These are phyloP conservation scores for Scelioninae gen. 2 DNA, from an alignment of 2,888 invertebrate genomes.

Conservation along the genomic window DNA sequence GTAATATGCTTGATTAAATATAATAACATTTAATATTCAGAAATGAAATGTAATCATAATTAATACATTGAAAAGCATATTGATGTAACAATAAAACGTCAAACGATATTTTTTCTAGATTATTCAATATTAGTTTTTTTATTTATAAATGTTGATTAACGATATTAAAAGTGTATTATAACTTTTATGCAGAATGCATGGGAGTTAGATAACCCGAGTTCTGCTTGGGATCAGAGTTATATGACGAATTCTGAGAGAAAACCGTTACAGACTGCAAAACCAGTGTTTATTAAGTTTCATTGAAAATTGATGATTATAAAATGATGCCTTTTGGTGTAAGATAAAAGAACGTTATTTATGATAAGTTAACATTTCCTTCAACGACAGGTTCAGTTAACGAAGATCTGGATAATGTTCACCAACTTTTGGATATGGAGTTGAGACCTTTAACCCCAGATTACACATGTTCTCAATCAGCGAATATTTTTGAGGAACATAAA, in stretches of 20 bases:
- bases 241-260: conserved; percentile 80
- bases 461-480: conserved; percentile 84
- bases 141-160: too few species aligned
- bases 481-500: conserved; percentile 92
- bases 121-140: too few species aligned
- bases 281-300: conserved; percentile 59
- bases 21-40: too few species aligned
- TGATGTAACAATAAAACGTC: too few species aligned
- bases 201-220: conserved; percentile 75
- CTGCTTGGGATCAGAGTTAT: conserved; percentile 80
- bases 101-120: too few species aligned
- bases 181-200: conserved; percentile 78
- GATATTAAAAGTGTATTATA: too few species aligned
- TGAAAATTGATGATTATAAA: background rate
- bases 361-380: too few species aligned
- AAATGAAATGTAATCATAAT: too few species aligned
- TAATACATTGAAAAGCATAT: too few species aligned
- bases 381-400: conserved; percentile 59
- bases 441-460: conserved; percentile 79
- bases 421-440: conserved; percentile 85
- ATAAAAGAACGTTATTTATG: too few species aligned
- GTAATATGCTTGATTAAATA: background rate
- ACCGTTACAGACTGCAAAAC: conserved; percentile 70
- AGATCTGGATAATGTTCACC: conserved; percentile 82
- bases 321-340: background rate